Evolutionary conservation across 2,888 invertebrate genomes (phyloP).

Genomic region (Celastrina argiolus): DNA sequence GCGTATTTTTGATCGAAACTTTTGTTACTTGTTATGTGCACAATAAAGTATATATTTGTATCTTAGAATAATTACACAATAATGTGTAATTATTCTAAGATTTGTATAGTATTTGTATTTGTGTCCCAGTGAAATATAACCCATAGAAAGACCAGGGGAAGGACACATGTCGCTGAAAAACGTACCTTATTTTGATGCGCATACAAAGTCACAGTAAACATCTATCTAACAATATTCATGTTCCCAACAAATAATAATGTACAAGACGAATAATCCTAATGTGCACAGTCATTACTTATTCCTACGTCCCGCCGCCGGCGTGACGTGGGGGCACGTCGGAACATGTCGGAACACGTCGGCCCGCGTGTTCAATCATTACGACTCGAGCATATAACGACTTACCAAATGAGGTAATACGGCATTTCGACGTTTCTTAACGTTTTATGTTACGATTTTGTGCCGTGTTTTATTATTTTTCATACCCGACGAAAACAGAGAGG

Average conservation of each 20-base stretch:
- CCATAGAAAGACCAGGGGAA: no score
- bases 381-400: not conserved
- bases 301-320: conserved; percentile 25
- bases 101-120: no score
- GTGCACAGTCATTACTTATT: conserved; percentile 58
- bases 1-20: no score
- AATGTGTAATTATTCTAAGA: no score
- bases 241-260: conserved; percentile 44
- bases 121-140: no score
- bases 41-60: no score
- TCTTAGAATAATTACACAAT: no score
- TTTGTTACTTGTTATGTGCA: no score
- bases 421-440: not conserved
- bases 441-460: not conserved
- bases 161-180: no score
- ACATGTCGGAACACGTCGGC: conserved; percentile 3
- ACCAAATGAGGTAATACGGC: conserved; percentile 9
- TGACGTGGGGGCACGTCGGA: not conserved
- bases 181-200: no score
- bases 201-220: no score
- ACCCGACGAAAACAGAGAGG: no score
- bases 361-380: conserved; percentile 6
- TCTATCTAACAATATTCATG: conserved; percentile 16
- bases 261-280: conserved; percentile 54
- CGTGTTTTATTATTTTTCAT: not conserved